These are phyloP conservation scores for Indri indri DNA, from an alignment of 2,113 vertebrate genomes.

Conservation along the genomic window DNA sequence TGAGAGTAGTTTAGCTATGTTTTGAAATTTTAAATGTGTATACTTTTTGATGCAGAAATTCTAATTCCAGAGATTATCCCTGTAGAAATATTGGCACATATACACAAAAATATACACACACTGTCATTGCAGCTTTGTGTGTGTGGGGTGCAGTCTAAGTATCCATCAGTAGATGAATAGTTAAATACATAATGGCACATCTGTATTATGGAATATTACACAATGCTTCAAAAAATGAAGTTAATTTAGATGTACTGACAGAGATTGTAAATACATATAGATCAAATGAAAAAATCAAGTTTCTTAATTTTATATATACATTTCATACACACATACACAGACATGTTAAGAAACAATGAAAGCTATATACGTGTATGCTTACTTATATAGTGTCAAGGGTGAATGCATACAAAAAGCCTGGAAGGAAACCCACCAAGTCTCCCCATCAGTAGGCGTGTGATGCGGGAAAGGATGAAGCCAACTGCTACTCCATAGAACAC, in stretches of 20 bases:
- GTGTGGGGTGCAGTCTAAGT: background rate
- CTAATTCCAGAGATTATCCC: constrained; percentile 15
- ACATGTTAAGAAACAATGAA: constrained; percentile 10
- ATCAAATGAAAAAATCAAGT: background rate
- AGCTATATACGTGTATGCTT: background rate
- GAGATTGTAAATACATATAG: background rate
- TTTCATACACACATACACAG: too few relatives aligned
- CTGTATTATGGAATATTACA: background rate
- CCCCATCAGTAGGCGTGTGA: background rate
- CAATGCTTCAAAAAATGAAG: background rate
- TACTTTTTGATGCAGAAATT: constrained; percentile 39
- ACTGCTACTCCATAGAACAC: background rate
- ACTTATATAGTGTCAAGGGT: background rate
- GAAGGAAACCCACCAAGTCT: constrained; percentile 17
- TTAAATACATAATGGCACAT: constrained; percentile 1
- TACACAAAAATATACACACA: background rate
- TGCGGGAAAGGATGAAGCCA: background rate
- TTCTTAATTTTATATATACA: background rate
- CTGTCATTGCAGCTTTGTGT: background rate
- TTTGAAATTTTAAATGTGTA: constrained; percentile 33
- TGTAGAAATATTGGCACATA: background rate
- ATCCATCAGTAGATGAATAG: background rate
- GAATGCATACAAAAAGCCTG: background rate
- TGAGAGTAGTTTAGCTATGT: background rate
- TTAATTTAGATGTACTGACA: background rate